phyloP scores from a whole-genome alignment of 1,140 invertebrate genomes.

The Micrasema longulum region DNA sequence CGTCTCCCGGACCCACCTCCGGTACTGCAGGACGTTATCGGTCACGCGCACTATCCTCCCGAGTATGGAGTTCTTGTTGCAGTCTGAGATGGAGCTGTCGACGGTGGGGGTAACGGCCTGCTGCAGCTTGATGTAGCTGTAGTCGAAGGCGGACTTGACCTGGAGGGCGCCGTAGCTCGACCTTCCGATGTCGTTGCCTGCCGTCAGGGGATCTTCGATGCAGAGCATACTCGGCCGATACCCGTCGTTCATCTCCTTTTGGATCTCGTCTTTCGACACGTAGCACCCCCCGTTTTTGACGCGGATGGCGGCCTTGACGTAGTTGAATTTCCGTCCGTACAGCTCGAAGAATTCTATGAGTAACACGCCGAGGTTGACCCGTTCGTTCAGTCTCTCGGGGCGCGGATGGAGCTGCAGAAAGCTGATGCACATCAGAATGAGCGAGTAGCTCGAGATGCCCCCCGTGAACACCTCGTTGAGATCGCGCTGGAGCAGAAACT shows the following conservation, averaged over 20 bases:
- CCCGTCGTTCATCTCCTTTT: constrained; percentile 91
- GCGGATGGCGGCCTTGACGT: constrained; percentile 92
- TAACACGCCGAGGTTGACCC: constrained; percentile 90
- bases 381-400: constrained; percentile 69
- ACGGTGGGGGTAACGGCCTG: constrained; percentile 80
- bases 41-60: constrained; percentile 92
- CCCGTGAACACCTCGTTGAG: constrained; percentile 99
- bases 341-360: constrained; percentile 98
- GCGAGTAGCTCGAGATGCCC: constrained; percentile 97
- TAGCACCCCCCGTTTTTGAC: constrained; percentile 95
- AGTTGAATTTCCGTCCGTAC: constrained; percentile 97
- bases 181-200: constrained; percentile 95
- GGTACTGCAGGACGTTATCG: constrained; percentile 93
- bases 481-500: constrained; percentile 96
- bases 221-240: constrained; percentile 93
- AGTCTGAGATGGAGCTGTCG: constrained; percentile 70
- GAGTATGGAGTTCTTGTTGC: constrained; percentile 72
- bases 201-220: constrained; percentile 97
- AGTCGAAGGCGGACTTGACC: constrained; percentile 93
- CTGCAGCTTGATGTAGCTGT: constrained; percentile 88
- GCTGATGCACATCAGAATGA: constrained; percentile 98
- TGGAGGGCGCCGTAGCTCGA: constrained; percentile 93
- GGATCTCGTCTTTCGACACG: constrained; percentile 94
- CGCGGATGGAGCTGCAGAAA: constrained; percentile 86
- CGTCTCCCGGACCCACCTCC: constrained; percentile 79